Percentiles rank a stretch among this genome's conserved stretches.
These are phyloP conservation scores for Thamnophis sirtalis DNA, from an alignment of 2,113 vertebrate genomes.

Conservation along the genomic window DNA sequence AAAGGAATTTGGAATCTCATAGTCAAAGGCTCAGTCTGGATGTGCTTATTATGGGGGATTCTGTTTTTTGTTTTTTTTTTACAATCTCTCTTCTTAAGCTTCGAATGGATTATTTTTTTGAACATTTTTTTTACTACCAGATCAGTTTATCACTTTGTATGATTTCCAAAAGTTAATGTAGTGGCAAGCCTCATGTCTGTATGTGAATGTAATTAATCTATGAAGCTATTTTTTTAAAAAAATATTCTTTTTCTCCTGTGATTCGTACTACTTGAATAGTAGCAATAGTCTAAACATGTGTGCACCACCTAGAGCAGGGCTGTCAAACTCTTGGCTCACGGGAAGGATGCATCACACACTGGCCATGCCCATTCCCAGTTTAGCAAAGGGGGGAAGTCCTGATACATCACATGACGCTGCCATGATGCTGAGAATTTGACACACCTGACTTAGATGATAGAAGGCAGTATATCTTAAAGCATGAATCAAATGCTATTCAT, in stretches of 20 bases:
- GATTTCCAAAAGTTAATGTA: not conserved
- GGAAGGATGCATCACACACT: too few species aligned
- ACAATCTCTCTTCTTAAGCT: not conserved
- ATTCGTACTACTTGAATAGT: not conserved
- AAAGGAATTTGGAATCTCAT: not conserved
- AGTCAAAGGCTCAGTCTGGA: not conserved
- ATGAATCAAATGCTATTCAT: not conserved
- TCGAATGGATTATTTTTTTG: not conserved
- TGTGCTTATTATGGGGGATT: not conserved
- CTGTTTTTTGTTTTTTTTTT: not conserved
- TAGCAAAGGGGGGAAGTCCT: too few species aligned
- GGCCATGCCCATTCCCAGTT: too few species aligned
- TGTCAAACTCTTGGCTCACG: too few species aligned
- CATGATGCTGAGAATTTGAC: too few species aligned
- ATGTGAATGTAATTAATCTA: not conserved
- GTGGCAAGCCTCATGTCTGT: not conserved
- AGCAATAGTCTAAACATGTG: not conserved
- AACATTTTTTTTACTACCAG: not conserved
- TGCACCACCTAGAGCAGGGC: too few species aligned
- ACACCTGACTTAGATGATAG: not conserved
- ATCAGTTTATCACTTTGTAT: not conserved
- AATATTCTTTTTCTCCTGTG: not conserved
- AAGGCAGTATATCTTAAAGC: not conserved
- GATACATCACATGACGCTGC: too few species aligned
- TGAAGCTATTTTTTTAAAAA: not conserved